phyloP scores from a whole-genome alignment of 1,140 invertebrate genomes.

The Nasonia giraulti region DNA sequence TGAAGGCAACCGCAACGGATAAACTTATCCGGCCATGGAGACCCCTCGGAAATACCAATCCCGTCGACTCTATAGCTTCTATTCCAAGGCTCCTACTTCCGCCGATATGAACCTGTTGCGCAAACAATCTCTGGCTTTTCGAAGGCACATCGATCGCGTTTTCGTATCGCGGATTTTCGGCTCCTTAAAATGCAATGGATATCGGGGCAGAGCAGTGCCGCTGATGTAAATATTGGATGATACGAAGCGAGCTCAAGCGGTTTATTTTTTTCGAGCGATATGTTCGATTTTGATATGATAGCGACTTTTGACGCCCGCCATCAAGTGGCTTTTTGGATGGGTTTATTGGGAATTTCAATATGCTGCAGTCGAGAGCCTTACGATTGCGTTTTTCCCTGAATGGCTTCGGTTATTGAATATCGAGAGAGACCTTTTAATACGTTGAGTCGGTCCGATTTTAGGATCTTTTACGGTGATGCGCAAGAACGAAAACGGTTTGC shows the following conservation, averaged over 20 bases:
- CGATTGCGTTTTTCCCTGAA: not conserved
- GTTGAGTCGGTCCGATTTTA: too few relatives aligned
- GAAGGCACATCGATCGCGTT: not conserved
- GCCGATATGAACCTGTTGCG: not conserved
- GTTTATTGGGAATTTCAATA: not conserved
- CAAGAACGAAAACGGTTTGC: too few relatives aligned
- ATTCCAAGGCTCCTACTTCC: not conserved
- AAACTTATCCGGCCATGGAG: not conserved
- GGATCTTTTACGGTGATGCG: too few relatives aligned
- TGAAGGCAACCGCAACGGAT: not conserved
- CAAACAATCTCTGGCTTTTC: conserved; percentile 4
- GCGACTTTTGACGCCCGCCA: not conserved
- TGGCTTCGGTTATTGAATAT: not conserved
- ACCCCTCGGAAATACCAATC: not conserved
- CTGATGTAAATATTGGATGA: not conserved
- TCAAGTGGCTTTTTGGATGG: not conserved
- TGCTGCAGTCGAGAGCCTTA: not conserved
- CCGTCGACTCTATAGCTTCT: not conserved
- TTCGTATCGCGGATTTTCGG: not conserved
- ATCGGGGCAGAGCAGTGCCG: not conserved
- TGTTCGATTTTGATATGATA: not conserved
- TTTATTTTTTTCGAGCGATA: not conserved
- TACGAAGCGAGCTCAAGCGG: not conserved
- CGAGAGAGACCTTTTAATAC: too few relatives aligned
- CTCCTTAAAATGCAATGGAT: not conserved